Evolutionary conservation across 2,888 invertebrate species (phyloP).

Genomic region (Choreutis nemorana): DNA sequence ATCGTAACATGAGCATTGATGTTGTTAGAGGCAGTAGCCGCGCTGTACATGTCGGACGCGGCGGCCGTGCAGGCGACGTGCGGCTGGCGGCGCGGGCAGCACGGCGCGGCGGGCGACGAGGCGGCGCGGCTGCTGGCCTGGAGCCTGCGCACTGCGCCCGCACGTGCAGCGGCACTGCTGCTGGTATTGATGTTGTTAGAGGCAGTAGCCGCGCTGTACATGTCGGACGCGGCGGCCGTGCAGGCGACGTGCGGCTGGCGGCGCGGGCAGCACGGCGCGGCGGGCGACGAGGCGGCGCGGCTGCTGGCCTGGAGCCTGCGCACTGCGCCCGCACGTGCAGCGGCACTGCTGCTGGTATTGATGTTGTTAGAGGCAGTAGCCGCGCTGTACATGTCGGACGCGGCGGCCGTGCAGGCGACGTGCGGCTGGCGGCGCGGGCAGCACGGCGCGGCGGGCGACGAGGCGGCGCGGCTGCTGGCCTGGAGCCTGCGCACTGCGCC

Average conservation of each 20-base stretch:
- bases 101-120: slow-evolving; percentile 86
- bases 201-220: slow-evolving; percentile 74
- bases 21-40: no score
- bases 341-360: slow-evolving; percentile 13
- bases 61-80: slow-evolving; percentile 70
- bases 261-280: slow-evolving; percentile 82
- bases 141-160: slow-evolving; percentile 66
- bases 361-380: slow-evolving; percentile 31
- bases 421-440: slow-evolving; percentile 77
- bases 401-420: slow-evolving; percentile 68
- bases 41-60: slow-evolving; percentile 66
- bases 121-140: slow-evolving; percentile 81
- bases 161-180: not conserved
- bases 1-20: no score
- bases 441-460: slow-evolving; percentile 85
- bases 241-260: slow-evolving; percentile 80
- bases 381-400: slow-evolving; percentile 69
- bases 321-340: slow-evolving; percentile 32
- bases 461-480: slow-evolving; percentile 79
- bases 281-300: slow-evolving; percentile 82
- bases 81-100: slow-evolving; percentile 81
- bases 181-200: slow-evolving; percentile 29
- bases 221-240: slow-evolving; percentile 61
- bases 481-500: slow-evolving; percentile 65
- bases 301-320: slow-evolving; percentile 81